Evolutionary conservation across 1,140 invertebrate species (phyloP).

Genomic region (Drosophila rufa): DNA sequence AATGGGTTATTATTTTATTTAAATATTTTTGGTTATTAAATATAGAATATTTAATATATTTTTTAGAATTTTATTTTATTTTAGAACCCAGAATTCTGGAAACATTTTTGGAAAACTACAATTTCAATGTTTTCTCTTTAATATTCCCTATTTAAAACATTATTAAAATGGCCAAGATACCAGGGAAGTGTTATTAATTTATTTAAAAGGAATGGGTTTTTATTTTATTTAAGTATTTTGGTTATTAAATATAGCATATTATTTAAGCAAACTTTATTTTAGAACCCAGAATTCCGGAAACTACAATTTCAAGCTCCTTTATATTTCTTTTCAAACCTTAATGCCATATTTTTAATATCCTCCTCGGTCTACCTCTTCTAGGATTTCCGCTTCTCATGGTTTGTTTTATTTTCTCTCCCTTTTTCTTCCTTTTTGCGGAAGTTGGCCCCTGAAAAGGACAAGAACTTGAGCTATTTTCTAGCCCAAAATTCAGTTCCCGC

Average conservation of each 20-base stretch:
- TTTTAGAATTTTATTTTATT: no score
- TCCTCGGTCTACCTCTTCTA: neutral
- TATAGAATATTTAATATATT: neutral
- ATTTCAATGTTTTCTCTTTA: neutral
- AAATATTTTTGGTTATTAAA: neutral
- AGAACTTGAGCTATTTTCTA: constrained; percentile 34
- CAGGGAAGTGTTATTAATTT: no score
- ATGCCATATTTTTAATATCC: neutral
- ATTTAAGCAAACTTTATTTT: neutral
- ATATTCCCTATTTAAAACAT: neutral
- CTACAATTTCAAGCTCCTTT: neutral
- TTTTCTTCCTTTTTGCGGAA: constrained; percentile 17
- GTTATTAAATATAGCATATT: neutral
- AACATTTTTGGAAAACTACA: no score
- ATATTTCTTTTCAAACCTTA: neutral
- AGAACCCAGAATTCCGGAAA: neutral
- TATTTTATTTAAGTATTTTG: neutral
- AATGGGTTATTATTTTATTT: neutral
- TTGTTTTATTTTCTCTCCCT: neutral
- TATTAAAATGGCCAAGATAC: neutral
- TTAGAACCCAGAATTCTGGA: no score
- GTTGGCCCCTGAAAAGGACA: constrained; percentile 20
- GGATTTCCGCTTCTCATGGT: constrained; percentile 38
- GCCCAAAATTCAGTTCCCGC: constrained; percentile 25
- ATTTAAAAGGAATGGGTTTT: no score